Base-by-base conservation (phyloP, 1,140 invertebrate species). In the Probaryconus sp. region DNA sequence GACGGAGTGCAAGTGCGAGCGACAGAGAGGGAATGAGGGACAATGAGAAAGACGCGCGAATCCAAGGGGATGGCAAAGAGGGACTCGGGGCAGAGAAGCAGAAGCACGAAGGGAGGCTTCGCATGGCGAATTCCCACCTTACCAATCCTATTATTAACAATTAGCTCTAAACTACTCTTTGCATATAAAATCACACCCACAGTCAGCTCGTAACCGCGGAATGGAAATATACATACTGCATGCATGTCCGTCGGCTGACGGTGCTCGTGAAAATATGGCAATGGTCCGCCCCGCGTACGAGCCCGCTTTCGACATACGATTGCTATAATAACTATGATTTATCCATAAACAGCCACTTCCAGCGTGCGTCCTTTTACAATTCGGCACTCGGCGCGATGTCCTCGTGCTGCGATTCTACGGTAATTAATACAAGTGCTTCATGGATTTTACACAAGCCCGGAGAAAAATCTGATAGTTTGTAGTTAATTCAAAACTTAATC, bases 121-220 rank as follows among this genome's bases (percentile, higher is more conserved):
- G 74, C 68, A 65, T 42, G 79, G 72, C 72, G 82, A 86, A 87
- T 87, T 87, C 86, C 86, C 86, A 87, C 85, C 86, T 87, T 87
- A 87, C 86, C 86, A 87, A 87, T 87, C 85, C 85, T 86, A 87
- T 87, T 87, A 87, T 87, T 87, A 87, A 87, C 85, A 87, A 87
- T 87, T 87, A 87, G 84, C 82, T 86, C 80, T 85, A 87, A 87
- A 86, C 86, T 86, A 87, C 85, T 86, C 85, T 87, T 86, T 87
- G 86, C 86, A 87, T 87, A 85, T 85, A 82, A 85, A 86, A 86
- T 84, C 82, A 82, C 80, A 65, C 79, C 72, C 76, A 72, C 82
- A 73, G 83, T 81, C 81, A 69, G 67, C 81, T 85, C 84, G 80
- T 85, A 85, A 85, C 79, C 78, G 76, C 79, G 82, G 82, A 88